A percentile compares a stretch with the other conserved stretches of the same genome.
Evolutionary conservation across 2,797 vertebrate species (phyloP).

Genomic region (Calcarius lapponicus): DNA sequence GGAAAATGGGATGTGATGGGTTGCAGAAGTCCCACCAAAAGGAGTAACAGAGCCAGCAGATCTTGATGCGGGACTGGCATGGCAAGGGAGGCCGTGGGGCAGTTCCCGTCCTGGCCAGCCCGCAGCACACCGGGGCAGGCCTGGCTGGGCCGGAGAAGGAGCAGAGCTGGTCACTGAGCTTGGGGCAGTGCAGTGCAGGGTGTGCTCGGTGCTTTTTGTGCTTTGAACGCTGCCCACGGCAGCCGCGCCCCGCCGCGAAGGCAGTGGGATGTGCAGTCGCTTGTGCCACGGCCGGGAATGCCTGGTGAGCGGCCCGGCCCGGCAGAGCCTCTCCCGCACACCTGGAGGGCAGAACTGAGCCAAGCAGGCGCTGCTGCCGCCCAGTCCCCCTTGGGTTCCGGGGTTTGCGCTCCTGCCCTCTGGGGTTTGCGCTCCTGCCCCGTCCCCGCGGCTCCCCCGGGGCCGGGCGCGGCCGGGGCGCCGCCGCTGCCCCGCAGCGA

Average conservation of each 20-base stretch:
- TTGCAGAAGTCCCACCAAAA: background rate
- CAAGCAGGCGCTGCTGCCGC: background rate
- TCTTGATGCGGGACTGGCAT: no score
- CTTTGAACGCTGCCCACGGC: accelerated
- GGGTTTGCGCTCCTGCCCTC: background rate
- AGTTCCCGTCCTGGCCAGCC: background rate
- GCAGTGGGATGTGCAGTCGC: accelerated
- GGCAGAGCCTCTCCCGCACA: no score
- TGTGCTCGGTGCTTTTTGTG: background rate
- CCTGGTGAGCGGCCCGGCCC: background rate
- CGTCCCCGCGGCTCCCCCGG: background rate
- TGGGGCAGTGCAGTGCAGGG: background rate
- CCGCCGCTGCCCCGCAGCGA: constrained; percentile 11
- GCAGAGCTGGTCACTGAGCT: accelerated
- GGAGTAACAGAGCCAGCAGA: background rate
- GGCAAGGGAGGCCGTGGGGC: background rate
- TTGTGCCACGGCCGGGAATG: background rate
- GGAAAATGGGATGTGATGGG: background rate
- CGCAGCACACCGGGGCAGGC: accelerated
- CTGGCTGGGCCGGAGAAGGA: background rate
- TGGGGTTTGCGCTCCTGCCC: accelerated
- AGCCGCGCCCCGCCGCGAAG: accelerated
- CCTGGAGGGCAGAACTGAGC: background rate
- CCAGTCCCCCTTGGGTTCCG: accelerated
- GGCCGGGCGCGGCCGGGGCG: background rate